Evolutionary conservation across 2,113 vertebrate genomes (phyloP), one percentile per base, ranked within the genome.

Genomic region (Corythaixoides concolor): DNA sequence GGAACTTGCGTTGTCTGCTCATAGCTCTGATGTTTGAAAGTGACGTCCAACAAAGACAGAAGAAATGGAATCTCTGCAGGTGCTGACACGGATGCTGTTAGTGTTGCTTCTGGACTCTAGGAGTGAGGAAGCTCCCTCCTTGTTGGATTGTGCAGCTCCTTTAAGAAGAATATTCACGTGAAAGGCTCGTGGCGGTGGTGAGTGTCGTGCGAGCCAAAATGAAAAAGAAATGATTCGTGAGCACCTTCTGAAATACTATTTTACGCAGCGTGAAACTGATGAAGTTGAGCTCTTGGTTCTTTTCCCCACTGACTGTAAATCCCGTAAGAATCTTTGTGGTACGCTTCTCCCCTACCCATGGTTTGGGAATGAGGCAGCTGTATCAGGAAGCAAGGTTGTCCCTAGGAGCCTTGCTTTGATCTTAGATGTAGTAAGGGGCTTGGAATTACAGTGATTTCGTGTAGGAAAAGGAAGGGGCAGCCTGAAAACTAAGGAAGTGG

Each of bases 61-160:
- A 63, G 43, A 55, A 86, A 92, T 73, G 69, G n/a, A 15, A 91
- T 97, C 58, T 85, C 62, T 98, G 26, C 95, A 99, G 99, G 99
- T 85, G 99, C 99, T 87, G 99, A 99, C 97, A 99, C 99, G 83
- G 99, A 99, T 97, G 98, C 99, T 43, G 98, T 99, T 55, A 99
- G 99, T 98, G 99, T 99, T 94, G 99, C 99, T 83, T 99, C 99
- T 55, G 98, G 98, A 39, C 99, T 92, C 96, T 99, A 86, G 98
- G 99, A 98, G 99, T 99, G 96, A 98, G 98, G 99, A 97, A 98
- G 97, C 96, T 21, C 90, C 76, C 26, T 83, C 50, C 59, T 72
- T 43, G 68, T 30, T 35, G 49, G 43, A 41, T 4, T 73, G 16
- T 70, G 12, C 24, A 39, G 6, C 23, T 69, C 53, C 15, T 88